These are phyloP conservation scores for Eptesicus fuscus DNA, from an alignment of 2,113 vertebrate genomes.

Conservation along the genomic window DNA sequence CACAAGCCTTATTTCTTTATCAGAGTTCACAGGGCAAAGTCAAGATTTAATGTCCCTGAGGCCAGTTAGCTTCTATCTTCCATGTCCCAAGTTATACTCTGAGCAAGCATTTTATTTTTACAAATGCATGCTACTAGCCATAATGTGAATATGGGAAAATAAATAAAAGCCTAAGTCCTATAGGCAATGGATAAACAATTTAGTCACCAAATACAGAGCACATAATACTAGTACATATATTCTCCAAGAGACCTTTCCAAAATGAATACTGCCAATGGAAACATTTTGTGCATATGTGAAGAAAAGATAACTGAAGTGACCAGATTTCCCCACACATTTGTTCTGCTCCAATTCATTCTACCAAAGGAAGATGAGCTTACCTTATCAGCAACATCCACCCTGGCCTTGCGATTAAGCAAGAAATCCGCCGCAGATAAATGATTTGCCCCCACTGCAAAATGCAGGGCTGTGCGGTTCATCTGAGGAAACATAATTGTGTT, in stretches of 20 bases:
- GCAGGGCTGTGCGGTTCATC: slow-evolving; percentile 88
- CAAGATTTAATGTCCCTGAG: not conserved
- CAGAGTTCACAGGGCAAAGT: not conserved
- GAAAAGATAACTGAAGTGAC: not conserved
- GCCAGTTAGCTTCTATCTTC: not conserved
- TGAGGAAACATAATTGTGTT: slow-evolving; percentile 69
- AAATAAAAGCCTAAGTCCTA: not conserved
- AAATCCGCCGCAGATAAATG: slow-evolving; percentile 83
- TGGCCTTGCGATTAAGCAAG: slow-evolving; percentile 90
- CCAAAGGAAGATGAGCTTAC: slow-evolving; percentile 74
- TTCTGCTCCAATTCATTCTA: not conserved
- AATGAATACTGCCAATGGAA: not conserved
- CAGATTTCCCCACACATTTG: not conserved
- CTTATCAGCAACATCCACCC: slow-evolving; percentile 90
- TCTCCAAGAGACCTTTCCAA: not conserved
- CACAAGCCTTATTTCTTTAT: not conserved
- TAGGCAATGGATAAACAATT: not conserved
- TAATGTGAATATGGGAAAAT: not conserved
- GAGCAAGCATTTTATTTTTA: not conserved
- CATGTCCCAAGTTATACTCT: not conserved
- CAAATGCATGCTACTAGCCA: not conserved
- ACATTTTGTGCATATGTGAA: not conserved
- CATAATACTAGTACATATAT: not conserved
- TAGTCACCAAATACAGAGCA: not conserved
- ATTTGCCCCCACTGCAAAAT: slow-evolving; percentile 89